Conservation (phyloP, 2,888 invertebrate genomes). For the Drosophila limbata region DNA sequence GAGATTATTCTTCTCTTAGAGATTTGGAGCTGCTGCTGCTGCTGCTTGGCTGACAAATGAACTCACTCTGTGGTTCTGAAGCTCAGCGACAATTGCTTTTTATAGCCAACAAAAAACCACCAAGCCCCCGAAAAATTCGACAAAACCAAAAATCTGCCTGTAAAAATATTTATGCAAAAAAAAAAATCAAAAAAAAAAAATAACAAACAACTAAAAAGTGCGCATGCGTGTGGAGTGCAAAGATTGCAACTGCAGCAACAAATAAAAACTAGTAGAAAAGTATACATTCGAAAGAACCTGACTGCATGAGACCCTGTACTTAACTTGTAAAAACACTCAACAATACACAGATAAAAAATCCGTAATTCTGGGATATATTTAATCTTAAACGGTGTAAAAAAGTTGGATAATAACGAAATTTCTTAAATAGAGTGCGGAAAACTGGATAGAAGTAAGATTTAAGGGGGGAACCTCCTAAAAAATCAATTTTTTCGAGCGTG, state of each 20-base stretch:
- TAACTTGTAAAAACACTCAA: no score
- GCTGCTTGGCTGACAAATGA: slow-evolving; percentile 83
- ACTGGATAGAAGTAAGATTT: no score
- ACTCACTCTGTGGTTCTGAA: slow-evolving; percentile 83
- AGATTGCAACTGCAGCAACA: slow-evolving; percentile 29
- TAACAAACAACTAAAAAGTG: slow-evolving; percentile 56
- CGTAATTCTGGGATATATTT: no score
- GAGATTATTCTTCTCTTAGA: neutral
- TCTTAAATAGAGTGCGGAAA: no score
- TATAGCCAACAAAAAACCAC: slow-evolving; percentile 61
- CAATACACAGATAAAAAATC: no score
- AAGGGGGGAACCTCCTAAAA: no score
- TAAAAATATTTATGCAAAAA: slow-evolving; percentile 81
- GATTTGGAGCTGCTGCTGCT: slow-evolving; percentile 42
- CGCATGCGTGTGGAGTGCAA: slow-evolving; percentile 54
- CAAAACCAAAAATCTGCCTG: slow-evolving; percentile 64
- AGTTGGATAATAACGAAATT: no score
- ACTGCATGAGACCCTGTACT: neutral
- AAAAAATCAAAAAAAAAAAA: slow-evolving; percentile 35
- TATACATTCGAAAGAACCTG: neutral
- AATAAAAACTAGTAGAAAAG: neutral
- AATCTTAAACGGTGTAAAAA: no score
- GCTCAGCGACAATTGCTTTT: slow-evolving; percentile 78
- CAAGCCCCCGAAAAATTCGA: slow-evolving; percentile 52
- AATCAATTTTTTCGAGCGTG: no score